Evolutionary conservation across 2,888 invertebrate genomes (phyloP), one percentile per base, ranked within the genome.

Genomic region (Mythimna impura): DNA sequence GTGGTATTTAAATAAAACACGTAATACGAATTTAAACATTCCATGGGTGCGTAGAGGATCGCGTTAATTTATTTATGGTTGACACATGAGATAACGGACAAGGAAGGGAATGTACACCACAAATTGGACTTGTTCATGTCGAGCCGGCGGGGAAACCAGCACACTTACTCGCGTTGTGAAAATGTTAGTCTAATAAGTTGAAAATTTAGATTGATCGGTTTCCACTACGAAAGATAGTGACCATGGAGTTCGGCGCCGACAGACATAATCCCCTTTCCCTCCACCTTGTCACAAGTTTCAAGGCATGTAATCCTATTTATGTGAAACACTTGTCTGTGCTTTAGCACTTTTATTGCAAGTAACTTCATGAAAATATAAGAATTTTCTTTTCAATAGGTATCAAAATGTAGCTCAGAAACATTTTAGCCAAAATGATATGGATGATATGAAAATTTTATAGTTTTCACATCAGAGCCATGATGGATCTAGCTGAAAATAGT

Each of bases 21-120:
- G 83, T 84, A 82, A 80, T 86, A 81, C 76, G 82, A 86, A 87
- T 86, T 85, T 84, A 76, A 86, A 78, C 81, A 87, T 86, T 78
- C 83, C 85, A 85, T 71, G 72, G 82, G 84, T 80, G 87, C 80
- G 85, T 85, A 70, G 71, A 75, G 85, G 81, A 81, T 82, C 80
- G 79, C 79, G 83, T 86, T 88, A 89, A 89, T 89, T 88, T 89
- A 89, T 89, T 90, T 89, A 88, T 87, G 85, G 84, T 86, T 86
- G 84, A 83, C 85, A 87, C 83, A 84, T 84, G 87, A 83, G 79
- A 86, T 86, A 85, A 84, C 78, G 77, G 78, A 84, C 80, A 79
- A 78, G 73, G 75, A 75, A 76, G 78, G 68, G 78, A 76, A 83
- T 77, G 80, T 76, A 78, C 71, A 73, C 74, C 76, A 75, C 78